These are phyloP conservation scores for Trichopoda pennipes DNA, from an alignment of 2,888 invertebrate species.

Conservation along the genomic window DNA sequence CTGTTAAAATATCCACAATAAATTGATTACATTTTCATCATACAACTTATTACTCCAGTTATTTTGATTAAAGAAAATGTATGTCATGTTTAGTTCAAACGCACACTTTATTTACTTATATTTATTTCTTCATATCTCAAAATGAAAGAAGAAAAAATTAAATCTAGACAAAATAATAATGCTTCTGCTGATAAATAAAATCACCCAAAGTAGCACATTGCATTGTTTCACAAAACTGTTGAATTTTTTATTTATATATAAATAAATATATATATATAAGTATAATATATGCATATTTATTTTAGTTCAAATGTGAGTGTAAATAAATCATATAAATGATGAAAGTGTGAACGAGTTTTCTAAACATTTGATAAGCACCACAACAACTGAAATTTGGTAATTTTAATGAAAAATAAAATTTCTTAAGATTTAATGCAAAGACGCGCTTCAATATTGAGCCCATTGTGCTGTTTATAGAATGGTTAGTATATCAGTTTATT, in stretches of 20 bases:
- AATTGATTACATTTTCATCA: too few relatives aligned
- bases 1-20: too few relatives aligned
- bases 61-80: too few relatives aligned
- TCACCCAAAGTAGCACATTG: not conserved
- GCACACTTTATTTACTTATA: too few relatives aligned
- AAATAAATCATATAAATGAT: constrained; percentile 47
- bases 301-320: constrained; percentile 1
- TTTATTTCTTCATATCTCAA: too few relatives aligned
- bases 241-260: constrained; percentile 3
- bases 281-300: too few relatives aligned
- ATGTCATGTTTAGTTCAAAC: too few relatives aligned
- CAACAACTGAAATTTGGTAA: constrained; percentile 52
- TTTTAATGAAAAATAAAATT: constrained; percentile 51
- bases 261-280: not conserved
- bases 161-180: constrained; percentile 12
- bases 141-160: not conserved
- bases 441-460: too few relatives aligned
- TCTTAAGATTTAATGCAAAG: not conserved
- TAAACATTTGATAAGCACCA: constrained; percentile 13
- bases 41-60: too few relatives aligned
- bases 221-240: not conserved
- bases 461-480: too few relatives aligned
- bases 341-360: constrained; percentile 43
- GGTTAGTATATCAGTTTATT: too few relatives aligned
- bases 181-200: constrained; percentile 50